Evolutionary conservation across 2,113 vertebrate species (phyloP), one percentile per base, ranked within the genome.

Genomic region (Hydrochoerus hydrochaeris): DNA sequence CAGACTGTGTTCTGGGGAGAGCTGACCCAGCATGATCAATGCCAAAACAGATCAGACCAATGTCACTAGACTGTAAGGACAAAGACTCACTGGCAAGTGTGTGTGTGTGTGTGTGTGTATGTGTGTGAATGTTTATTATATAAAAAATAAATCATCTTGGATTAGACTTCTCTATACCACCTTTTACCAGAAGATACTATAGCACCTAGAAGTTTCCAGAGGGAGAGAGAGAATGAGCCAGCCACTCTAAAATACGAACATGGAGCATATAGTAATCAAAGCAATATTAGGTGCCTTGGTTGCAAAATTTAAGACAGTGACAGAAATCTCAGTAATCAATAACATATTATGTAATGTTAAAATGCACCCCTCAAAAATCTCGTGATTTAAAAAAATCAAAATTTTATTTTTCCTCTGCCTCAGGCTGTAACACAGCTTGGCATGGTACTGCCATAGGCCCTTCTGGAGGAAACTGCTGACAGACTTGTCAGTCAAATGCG

Each of bases 331-430:
- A 54, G 10, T 84, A 78, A 83, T 83, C 28, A 87, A 62, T 44
- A 83, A 49, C 44, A 83, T 62, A 65, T 93, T 63, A 73, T 91
- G 32, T 9, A 88, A 8, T 81, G 52, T 65, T 82, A 88, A 77
- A 89, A 60, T 81, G 80, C 41, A 81, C 41, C 35, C 32, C 46
- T 19, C 32, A 17, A 58, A 52, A 75, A 52, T 60, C 26, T n/a
- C 22, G 49, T 75, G 17, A 35, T 85, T 87, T 30, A 22, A 52
- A 89, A 85, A 41, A 65, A 85, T 54, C 60, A 41, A 62, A 28
- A 85, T 35, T 93, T 89, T 62, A 91, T 89, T 81, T 91, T 87
- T 80, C 16, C 63, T 71, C 46, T 49, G 28, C 54, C 22, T 81
- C 28, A n/a, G 32, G 44, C 9, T 81, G 35, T 46, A 41, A 4